Percentiles rank a stretch among this genome's conserved stretches.
These are phyloP conservation scores for Palythoa caribaeorum DNA, from an alignment of 92 coral and sea anemone species.

Conservation along the genomic window DNA sequence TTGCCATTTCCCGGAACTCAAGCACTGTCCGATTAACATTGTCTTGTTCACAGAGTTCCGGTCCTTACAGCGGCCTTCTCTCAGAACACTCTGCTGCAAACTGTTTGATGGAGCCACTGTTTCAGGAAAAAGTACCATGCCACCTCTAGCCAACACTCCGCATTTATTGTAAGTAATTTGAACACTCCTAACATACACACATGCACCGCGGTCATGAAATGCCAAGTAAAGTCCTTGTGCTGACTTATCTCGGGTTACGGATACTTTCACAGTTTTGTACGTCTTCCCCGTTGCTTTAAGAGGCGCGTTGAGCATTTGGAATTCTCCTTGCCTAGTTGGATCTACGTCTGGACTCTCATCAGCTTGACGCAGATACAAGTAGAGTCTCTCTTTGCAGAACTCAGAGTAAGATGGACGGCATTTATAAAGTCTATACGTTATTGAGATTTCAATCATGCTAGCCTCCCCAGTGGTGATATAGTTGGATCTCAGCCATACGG, in stretches of 20 bases:
- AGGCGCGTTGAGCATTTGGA: not conserved
- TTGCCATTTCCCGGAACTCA: constrained; percentile 27
- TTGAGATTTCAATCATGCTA: constrained; percentile 19
- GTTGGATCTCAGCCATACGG: constrained; percentile 25
- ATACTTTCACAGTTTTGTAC: not conserved
- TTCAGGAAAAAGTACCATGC: constrained; percentile 16
- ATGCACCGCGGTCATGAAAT: constrained; percentile 40
- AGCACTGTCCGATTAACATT: constrained; percentile 21
- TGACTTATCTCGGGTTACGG: not conserved
- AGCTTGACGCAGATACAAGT: not conserved
- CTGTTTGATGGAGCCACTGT: not conserved
- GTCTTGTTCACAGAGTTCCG: constrained; percentile 28
- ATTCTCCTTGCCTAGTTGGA: not conserved
- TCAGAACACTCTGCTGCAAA: not conserved
- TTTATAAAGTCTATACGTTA: not conserved
- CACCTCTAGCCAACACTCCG: constrained; percentile 17
- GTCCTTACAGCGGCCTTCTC: constrained; percentile 10
- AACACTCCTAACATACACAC: constrained; percentile 3
- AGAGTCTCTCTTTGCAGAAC: constrained; percentile 18
- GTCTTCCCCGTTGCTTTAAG: not conserved
- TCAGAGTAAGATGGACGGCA: not conserved
- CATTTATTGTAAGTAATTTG: constrained; percentile 12
- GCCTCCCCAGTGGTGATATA: not conserved
- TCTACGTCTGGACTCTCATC: not conserved
- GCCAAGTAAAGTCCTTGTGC: constrained; percentile 14